Evolutionary conservation across 2,888 invertebrate genomes (phyloP), one percentile per base, ranked within the genome.

Genomic region (Heliothis peltigera): DNA sequence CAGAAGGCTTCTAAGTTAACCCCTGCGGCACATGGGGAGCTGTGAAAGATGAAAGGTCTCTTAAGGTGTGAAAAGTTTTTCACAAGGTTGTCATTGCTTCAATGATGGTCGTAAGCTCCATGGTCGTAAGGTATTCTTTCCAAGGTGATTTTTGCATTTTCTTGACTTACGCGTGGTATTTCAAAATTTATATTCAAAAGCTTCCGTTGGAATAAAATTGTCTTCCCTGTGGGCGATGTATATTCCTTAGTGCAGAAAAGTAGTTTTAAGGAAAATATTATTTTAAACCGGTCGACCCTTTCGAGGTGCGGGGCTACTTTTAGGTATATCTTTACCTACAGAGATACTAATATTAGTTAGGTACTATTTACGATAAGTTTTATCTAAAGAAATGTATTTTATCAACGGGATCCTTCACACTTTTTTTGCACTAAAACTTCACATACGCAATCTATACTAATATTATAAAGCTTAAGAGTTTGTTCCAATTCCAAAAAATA

Each of bases 1-100:
- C 78, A 60, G 61, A 48, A 59, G 43, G 53, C 43, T 63, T 28
- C 22, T 54, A 61, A 66, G 59, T 61, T 53, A 66, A 64, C 71
- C 74, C 78, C 48, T 53, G 63, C 39, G 73, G 66, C 64, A 49
- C 57, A 71, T 64, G 62, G 65, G 63, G 54, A 61, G 66, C 46
- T 63, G 44, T 71, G 47, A 68, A 76, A 69, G 73, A 69, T 76
- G 75, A 73, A 79, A 74, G 65, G 47, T 64, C 49, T 70, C 44
- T 66, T 53, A 70, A 74, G 71, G 79, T 69, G 73, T 81, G 74
- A 79, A 79, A 68, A 77, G 64, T 74, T 70, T 72, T 77, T 64
- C 70, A 78, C 64, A 75, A 72, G 75, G 78, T 79, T 72, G 75
- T 61, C 60, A 68, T 62, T 55, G 49, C 46, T 48, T 76, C 74